Evolutionary conservation across 2,797 vertebrate species (phyloP).

Genomic region (Myotis planiceps): DNA sequence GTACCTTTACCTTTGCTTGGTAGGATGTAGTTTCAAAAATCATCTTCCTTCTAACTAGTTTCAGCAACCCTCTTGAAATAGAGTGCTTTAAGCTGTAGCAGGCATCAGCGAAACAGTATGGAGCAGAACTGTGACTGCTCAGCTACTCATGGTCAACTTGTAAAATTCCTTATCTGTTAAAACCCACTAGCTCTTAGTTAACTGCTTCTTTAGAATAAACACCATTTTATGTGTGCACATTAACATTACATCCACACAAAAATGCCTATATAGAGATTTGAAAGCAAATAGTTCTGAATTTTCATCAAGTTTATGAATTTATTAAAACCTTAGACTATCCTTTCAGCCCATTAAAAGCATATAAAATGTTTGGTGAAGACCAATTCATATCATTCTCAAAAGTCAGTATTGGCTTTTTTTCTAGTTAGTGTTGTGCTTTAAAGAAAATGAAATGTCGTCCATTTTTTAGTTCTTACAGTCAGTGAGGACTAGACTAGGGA

Average conservation of each 20-base stretch:
- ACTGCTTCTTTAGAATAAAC: background rate
- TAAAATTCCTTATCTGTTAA: background rate
- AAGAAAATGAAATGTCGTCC: background rate
- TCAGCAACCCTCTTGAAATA: background rate
- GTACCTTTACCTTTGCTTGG: background rate
- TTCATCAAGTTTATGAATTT: constrained; percentile 4
- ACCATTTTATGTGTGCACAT: background rate
- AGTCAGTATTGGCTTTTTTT: background rate
- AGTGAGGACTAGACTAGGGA: background rate
- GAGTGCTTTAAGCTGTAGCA: background rate
- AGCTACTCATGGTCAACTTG: background rate
- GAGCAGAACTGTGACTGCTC: background rate
- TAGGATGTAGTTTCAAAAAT: constrained; percentile 23
- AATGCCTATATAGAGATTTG: constrained; percentile 11
- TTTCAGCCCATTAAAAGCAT: background rate
- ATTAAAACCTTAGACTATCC: background rate
- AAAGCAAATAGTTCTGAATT: constrained; percentile 26
- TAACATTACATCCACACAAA: background rate
- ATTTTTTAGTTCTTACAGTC: constrained; percentile 19
- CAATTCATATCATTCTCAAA: background rate
- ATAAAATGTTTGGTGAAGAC: constrained; percentile 21
- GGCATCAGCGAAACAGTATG: background rate
- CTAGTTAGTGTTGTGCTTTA: background rate
- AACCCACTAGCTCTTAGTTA: background rate
- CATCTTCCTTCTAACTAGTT: background rate